These are phyloP conservation scores for Megaceryle maxima DNA, from an alignment of 2,113 vertebrate genomes.

Conservation along the genomic window DNA sequence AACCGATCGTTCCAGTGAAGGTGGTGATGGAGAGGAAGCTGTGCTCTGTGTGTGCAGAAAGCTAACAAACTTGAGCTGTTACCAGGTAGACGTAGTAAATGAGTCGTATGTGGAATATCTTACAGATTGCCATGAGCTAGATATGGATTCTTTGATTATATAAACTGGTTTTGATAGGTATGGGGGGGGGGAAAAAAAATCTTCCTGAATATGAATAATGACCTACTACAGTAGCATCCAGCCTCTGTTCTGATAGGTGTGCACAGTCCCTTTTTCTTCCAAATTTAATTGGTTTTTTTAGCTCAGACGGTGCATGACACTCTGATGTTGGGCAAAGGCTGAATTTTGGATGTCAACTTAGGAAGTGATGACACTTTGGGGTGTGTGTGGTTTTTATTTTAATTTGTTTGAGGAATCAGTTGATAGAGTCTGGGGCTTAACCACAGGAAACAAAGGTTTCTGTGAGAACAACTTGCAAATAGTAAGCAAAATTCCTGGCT, in stretches of 20 bases:
- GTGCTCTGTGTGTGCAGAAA: not conserved
- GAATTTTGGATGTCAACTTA: not conserved
- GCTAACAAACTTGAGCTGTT: not conserved
- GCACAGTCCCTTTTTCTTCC: not conserved
- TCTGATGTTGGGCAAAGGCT: not conserved
- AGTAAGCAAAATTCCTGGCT: not conserved
- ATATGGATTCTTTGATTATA: not conserved
- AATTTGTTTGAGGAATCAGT: not conserved
- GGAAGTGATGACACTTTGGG: not conserved
- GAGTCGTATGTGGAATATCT: not conserved
- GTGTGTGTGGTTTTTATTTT: not conserved
- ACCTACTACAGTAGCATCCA: not conserved
- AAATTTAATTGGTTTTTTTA: not conserved
- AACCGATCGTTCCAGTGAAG: not conserved
- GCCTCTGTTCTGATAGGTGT: not conserved
- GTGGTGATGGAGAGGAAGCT: constrained; percentile 2
- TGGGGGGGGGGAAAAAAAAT: not conserved
- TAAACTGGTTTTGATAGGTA: not conserved
- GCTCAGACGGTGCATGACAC: not conserved
- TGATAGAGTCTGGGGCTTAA: not conserved
- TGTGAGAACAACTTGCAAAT: not conserved
- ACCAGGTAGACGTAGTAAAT: not conserved
- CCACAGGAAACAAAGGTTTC: not conserved
- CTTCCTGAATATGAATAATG: not conserved
- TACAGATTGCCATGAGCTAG: not conserved